phyloP scores from a whole-genome alignment of 2,888 invertebrate species.

The Mesorhabditis spiculigera region DNA sequence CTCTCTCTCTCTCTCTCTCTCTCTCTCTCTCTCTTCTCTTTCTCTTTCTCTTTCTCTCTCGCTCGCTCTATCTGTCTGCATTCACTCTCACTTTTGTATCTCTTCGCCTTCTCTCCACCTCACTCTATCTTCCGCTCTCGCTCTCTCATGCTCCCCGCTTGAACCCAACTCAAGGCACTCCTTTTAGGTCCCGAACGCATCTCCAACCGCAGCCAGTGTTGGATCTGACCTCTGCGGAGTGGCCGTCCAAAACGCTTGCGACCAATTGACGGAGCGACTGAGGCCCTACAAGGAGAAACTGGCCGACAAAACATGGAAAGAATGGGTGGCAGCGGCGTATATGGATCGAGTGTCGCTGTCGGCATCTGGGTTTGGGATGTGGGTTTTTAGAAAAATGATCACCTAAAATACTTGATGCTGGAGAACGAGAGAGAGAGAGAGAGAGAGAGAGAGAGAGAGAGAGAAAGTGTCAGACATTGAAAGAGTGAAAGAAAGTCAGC shows the following conservation, averaged over 20 bases:
- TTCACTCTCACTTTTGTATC: no score
- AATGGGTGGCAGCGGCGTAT: conserved; percentile 78
- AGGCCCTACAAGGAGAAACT: conserved; percentile 73
- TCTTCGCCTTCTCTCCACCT: no score
- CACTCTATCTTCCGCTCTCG: no score
- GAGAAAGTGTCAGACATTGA: no score
- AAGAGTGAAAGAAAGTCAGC: not conserved
- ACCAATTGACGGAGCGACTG: conserved; percentile 72
- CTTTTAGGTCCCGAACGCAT: conserved; percentile 81
- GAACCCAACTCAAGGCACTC: no score
- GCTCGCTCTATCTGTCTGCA: no score
- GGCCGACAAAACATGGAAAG: conserved; percentile 78
- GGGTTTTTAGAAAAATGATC: conserved; percentile 14
- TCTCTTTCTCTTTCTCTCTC: no score
- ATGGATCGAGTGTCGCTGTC: conserved; percentile 75
- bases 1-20: no score
- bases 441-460: no score
- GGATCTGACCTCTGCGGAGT: conserved; percentile 87
- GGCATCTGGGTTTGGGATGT: conserved; percentile 75
- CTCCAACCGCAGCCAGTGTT: conserved; percentile 82
- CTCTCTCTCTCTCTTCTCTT: no score
- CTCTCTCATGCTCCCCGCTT: no score
- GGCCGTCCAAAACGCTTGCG: conserved; percentile 80
- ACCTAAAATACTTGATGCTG: not conserved
- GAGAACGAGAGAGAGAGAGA: not conserved